Conservation (phyloP, 2,797 vertebrate species). For the Chaetodon trifasciatus region DNA sequence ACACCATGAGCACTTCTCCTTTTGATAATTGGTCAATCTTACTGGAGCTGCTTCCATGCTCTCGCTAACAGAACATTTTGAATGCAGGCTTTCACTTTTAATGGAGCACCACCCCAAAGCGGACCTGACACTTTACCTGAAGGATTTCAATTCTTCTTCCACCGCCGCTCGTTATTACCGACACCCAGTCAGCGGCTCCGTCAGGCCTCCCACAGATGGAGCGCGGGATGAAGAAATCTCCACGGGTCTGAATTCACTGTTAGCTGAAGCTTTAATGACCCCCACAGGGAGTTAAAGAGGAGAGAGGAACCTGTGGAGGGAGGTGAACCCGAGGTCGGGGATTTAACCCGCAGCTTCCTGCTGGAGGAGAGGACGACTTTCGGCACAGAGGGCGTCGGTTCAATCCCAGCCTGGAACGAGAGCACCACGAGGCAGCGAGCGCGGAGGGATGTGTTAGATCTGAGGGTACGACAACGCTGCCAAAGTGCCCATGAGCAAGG, state of each 20-base stretch:
- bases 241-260: constrained; percentile 39
- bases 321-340: constrained; percentile 37
- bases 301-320: constrained; percentile 34
- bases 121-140: constrained; percentile 29
- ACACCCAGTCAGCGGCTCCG: constrained; percentile 33
- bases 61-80: not conserved
- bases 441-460: too few relatives aligned
- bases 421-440: not conserved
- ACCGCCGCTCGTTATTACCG: constrained; percentile 50
- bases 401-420: constrained; percentile 13
- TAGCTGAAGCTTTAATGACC: constrained; percentile 70
- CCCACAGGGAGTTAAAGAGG: constrained; percentile 54
- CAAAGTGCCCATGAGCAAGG: not conserved
- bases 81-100: constrained; percentile 14
- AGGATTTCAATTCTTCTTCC: constrained; percentile 41
- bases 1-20: not conserved
- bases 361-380: constrained; percentile 22
- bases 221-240: constrained; percentile 38
- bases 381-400: constrained; percentile 31
- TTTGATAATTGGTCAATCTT: not conserved
- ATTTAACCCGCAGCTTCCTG: constrained; percentile 38
- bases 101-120: not conserved
- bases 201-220: constrained; percentile 22
- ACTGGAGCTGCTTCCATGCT: not conserved
- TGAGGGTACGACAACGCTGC: not conserved